Evolutionary conservation across 2,797 vertebrate genomes (phyloP).

Genomic region (Okamejei kenojei): DNA sequence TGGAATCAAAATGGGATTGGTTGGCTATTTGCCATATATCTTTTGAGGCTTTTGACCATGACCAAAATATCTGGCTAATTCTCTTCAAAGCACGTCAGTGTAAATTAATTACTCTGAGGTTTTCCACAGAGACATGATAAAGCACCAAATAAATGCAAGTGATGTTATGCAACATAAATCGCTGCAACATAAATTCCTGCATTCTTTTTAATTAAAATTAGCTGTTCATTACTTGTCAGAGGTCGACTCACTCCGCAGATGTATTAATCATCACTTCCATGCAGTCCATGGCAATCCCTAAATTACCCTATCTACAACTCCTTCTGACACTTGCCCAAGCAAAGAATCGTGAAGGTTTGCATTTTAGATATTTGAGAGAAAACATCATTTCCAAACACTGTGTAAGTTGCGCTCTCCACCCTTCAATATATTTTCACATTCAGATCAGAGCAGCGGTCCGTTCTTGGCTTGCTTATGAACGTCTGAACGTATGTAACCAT

Average conservation of each 20-base stretch:
- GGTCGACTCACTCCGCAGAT: not conserved
- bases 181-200: not conserved
- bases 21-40: not conserved
- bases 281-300: not conserved
- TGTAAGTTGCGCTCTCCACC: not conserved
- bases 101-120: not conserved
- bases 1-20: not conserved
- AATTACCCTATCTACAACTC: too few relatives aligned
- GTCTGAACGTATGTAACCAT: too few relatives aligned
- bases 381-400: not conserved
- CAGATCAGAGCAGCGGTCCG: not conserved
- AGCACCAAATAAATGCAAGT: not conserved
- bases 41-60: not conserved
- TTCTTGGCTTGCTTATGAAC: too few relatives aligned
- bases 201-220: constrained; percentile 5
- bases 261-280: not conserved
- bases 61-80: not conserved
- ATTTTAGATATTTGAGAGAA: not conserved
- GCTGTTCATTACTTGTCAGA: not conserved
- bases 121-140: not conserved
- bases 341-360: not conserved
- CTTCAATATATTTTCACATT: not conserved
- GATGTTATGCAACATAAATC: not conserved
- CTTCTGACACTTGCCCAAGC: not conserved
- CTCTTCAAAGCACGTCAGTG: not conserved